Evolutionary conservation across 1,140 invertebrate species (phyloP), one percentile per base, ranked within the genome.

Genomic region (Drosophila athabasca): DNA sequence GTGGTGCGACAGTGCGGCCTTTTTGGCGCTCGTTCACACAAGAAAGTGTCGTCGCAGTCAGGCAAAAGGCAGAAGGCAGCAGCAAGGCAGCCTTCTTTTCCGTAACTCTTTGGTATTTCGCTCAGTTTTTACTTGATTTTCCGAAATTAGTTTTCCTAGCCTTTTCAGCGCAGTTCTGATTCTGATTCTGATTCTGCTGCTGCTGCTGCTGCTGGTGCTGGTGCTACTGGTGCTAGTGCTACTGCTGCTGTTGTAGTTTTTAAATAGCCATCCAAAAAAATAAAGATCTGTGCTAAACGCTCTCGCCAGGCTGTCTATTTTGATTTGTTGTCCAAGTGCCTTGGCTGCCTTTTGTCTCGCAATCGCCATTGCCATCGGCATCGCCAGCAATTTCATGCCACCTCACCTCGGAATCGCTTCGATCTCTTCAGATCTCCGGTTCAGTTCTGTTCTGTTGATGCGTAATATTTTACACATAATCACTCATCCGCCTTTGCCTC

Each of bases 301-400:
- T 87, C 83, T 83, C 67, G 75, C 83, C 84, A 82, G 83, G 70
- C 79, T 87, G 83, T 87, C 83, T 87, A 87, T 87, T 87, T 87
- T 87, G 83, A 88, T 88, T 88, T 88, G 84, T 88, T 88, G 83
- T 88, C 84, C 84, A 89, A 88, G 83, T 89, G 83, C 83, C 73
- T 50, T 39, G 35, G 35, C 35, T 58, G 65, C 51, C 67, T 59
- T 66, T 69, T 69, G 67, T 69, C 65, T 68, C 45, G 62, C 45
- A 66, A 64, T 66, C 62, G 66, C 31, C 31, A 31, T 9, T 3
- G 31, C 31, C 31, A 31, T 9, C 29, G 29, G 7, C 29, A 65
- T 65, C 13, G 5, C 24, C 44, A 8, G 8, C 54, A 11, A n/a
- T 11, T 43, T 41, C 15, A 51, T 19, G 17, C 11, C 45, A 19